These are phyloP conservation scores for Rattus norvegicus DNA, from an alignment of 2,113 vertebrate species.

Conservation along the genomic window DNA sequence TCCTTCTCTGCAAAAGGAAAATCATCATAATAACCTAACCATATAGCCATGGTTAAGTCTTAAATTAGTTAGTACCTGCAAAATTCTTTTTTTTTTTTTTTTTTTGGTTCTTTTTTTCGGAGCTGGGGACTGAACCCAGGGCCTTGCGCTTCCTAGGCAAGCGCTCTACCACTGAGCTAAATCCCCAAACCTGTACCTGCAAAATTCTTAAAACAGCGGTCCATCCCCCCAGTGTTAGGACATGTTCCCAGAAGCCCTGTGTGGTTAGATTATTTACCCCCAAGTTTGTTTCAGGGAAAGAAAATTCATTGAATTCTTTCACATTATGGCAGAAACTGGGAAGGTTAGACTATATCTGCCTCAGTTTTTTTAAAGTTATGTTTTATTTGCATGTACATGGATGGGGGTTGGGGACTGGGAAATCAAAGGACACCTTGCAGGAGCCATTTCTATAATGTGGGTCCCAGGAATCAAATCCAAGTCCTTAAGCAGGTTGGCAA, in stretches of 20 bases:
- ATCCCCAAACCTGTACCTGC: too few relatives aligned
- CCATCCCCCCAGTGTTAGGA: neutral
- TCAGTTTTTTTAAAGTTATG: neutral
- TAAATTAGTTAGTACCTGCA: conserved; percentile 16
- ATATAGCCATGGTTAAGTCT: neutral
- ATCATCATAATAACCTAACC: neutral
- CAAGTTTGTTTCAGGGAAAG: neutral
- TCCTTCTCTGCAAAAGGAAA: conserved; percentile 18
- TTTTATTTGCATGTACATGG: neutral
- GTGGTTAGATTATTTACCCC: neutral
- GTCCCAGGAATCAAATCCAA: neutral
- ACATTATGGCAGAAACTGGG: neutral
- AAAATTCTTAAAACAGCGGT: neutral
- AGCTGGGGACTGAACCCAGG: too few relatives aligned
- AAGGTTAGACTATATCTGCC: neutral
- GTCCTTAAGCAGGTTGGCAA: neutral
- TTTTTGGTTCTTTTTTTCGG: too few relatives aligned
- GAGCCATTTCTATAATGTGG: too few relatives aligned
- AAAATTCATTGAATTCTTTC: neutral
- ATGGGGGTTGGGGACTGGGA: neutral
- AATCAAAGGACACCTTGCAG: neutral
- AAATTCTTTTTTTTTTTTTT: too few relatives aligned
- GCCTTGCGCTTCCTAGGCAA: too few relatives aligned
- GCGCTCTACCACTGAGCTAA: too few relatives aligned
- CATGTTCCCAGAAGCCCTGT: neutral